Evolutionary conservation across 2,888 invertebrate genomes (phyloP), one percentile per base, ranked within the genome.

Genomic region (Scaptomyza caliginosa): DNA sequence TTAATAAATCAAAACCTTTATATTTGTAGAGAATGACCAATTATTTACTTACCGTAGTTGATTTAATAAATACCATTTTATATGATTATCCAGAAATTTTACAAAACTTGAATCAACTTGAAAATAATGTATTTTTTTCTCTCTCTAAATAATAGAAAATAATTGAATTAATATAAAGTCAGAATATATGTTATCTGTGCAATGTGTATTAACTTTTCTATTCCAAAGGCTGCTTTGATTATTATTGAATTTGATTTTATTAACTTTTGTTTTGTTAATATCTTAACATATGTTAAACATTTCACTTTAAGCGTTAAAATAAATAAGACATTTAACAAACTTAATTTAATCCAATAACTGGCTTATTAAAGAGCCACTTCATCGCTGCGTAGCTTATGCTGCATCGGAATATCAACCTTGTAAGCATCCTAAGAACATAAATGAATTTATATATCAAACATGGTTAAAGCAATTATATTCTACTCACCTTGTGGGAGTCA

Each of bases 321-420:
- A 32, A 32, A 23, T 23, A 8, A 36, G 7, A 4, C 4, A 34
- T 19, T 50, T 8, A 10, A 40, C 28, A 23, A 16, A 23, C 30
- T 30, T 16, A 26, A 26, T 40, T 10, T 3, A 13, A 36, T 19
- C 13, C 0, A 11, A 28, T 7, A n/a, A 23, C 4, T 10, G 7
- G 49, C 11, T 26, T 8, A 38, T 77, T 76, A 89, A 32, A 89
- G 80, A 28, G 85, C 85, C n/a, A 79, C 88, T 60, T 89, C 89
- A 43, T 89, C 88, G 32, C 58, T 67, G 24, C 78, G 68, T 24
- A 83, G 42, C 52, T 82, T 82, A 30, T 66, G 72, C 49, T 85
- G 81, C 6, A 74, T 56, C 60, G 86, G 89, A 78, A 89, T 88
- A 73, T 85, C 84, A 32, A 59, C 67, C 56, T 84, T 72, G 32